These are phyloP conservation scores for Alaudala cheleensis DNA, from an alignment of 2,113 vertebrate species.

Conservation along the genomic window DNA sequence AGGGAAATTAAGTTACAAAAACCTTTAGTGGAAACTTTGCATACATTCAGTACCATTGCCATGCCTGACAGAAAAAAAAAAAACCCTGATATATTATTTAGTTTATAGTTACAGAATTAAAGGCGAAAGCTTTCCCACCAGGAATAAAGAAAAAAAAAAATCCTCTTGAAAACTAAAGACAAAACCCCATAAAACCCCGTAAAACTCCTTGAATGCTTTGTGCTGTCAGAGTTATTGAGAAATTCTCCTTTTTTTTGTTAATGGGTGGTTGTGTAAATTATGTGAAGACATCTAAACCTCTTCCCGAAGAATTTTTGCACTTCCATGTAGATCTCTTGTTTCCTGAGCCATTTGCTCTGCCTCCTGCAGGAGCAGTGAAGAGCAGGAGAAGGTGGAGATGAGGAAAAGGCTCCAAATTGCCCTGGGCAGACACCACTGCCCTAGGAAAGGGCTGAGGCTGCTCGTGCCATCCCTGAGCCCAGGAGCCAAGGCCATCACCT, in stretches of 20 bases:
- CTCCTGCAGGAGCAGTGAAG: not conserved
- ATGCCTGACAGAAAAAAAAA: conserved; percentile 49
- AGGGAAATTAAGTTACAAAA: conserved; percentile 75
- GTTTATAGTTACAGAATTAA: conserved; percentile 65
- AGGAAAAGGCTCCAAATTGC: not conserved
- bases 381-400: not conserved
- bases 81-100: conserved; percentile 60
- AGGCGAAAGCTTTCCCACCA: conserved; percentile 37
- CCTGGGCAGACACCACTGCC: not conserved
- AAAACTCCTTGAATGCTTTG: not conserved
- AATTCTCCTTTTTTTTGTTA: not conserved
- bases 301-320: not conserved
- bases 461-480: rapidly evolving
- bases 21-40: conserved; percentile 70
- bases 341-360: rapidly evolving
- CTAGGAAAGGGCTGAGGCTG: not conserved
- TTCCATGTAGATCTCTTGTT: not conserved
- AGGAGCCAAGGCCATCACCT: not conserved
- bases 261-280: not conserved
- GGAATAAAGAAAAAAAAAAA: not conserved
- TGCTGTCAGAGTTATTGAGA: not conserved
- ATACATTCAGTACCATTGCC: conserved; percentile 54
- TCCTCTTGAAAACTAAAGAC: not conserved
- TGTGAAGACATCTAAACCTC: not conserved
- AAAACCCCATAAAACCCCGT: not conserved